These are phyloP conservation scores for Vombatus ursinus DNA, from an alignment of 2,113 vertebrate genomes.

Conservation along the genomic window DNA sequence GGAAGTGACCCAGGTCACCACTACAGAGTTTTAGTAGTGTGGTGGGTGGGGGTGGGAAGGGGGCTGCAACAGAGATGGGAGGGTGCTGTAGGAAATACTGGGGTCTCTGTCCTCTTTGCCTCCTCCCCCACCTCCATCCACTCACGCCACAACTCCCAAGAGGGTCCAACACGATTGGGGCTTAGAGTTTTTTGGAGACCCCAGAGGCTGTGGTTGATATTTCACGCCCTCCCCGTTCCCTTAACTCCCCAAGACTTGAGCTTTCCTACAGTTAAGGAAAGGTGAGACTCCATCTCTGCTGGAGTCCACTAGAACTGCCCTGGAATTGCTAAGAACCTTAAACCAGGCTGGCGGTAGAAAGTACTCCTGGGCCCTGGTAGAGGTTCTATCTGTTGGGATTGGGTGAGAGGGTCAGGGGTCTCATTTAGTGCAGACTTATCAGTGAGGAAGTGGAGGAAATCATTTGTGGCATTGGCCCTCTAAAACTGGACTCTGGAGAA, in stretches of 20 bases:
- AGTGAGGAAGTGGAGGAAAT: not conserved
- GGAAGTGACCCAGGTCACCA: constrained; percentile 89
- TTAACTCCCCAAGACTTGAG: not conserved
- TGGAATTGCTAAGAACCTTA: not conserved
- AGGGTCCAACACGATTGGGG: not conserved
- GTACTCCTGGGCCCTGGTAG: not conserved
- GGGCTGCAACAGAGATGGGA: not conserved
- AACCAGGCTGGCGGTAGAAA: not conserved
- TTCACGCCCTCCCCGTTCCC: not conserved
- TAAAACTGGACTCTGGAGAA: not conserved
- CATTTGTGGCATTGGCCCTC: not conserved
- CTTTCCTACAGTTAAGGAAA: not conserved
- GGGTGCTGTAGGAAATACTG: not conserved
- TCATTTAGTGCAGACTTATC: not conserved
- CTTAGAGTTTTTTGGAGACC: not conserved
- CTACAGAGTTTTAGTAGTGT: constrained; percentile 68
- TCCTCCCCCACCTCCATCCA: not conserved
- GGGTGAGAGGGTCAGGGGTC: not conserved
- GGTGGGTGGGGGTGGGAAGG: not conserved
- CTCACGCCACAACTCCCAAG: not conserved
- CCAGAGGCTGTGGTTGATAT: not conserved
- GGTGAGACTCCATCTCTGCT: not conserved
- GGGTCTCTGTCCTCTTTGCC: not conserved
- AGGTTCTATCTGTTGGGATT: not conserved
- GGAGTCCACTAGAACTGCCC: not conserved